Conservation (phyloP, 2,888 invertebrate species). For the Cheilosia grossa region DNA sequence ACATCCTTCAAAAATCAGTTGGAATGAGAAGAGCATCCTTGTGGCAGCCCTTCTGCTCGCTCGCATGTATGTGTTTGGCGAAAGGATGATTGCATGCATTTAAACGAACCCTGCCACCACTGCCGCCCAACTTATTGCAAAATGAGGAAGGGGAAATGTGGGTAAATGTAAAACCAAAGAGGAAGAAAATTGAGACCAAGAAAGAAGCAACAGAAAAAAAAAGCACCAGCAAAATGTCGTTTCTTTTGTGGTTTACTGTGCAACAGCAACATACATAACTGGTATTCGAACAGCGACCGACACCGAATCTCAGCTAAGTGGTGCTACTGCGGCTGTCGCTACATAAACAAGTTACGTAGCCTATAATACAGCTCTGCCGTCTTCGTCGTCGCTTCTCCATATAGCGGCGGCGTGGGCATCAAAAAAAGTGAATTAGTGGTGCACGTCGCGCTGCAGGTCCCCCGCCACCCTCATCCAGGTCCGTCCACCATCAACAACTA, state of each 20-base stretch:
- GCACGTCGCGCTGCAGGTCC: conserved; percentile 67
- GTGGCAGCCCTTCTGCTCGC: background rate
- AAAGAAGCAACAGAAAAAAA: conserved; percentile 47
- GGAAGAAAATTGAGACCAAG: conserved; percentile 73
- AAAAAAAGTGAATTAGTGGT: conserved; percentile 75
- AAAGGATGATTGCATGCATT: conserved; percentile 45
- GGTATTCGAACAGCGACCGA: conserved; percentile 63
- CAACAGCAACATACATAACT: conserved; percentile 71
- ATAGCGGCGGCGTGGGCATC: conserved; percentile 69
- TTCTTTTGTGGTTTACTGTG: conserved; percentile 75
- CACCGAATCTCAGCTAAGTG: conserved; percentile 65
- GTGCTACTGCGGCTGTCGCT: conserved; percentile 60
- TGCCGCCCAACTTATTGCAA: conserved; percentile 45
- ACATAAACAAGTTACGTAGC: conserved; percentile 72
- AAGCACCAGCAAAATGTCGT: conserved; percentile 61
- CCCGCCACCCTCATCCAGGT: conserved; percentile 18
- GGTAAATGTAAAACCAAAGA: conserved; percentile 71
- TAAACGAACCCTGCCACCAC: background rate
- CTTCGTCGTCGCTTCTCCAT: conserved; percentile 49
- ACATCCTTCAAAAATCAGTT: background rate
- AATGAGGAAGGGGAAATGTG: conserved; percentile 73
- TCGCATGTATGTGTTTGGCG: conserved; percentile 25
- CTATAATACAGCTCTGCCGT: conserved; percentile 38
- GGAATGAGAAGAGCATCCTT: background rate
- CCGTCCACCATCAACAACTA: background rate